These are phyloP conservation scores for Taeniopygia guttata DNA, from an alignment of 2,797 vertebrate genomes.

Conservation along the genomic window DNA sequence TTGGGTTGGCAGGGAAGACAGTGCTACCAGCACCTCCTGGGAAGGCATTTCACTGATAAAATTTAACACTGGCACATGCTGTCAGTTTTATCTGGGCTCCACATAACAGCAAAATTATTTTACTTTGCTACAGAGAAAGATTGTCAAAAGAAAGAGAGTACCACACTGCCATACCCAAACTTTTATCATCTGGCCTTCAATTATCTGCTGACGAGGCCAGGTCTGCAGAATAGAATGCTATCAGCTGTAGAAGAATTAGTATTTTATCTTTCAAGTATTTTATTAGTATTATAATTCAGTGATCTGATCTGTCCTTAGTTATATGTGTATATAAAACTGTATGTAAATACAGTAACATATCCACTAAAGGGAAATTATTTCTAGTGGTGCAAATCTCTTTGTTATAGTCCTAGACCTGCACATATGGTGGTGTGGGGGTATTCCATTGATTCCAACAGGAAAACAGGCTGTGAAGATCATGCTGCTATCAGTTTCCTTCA, in stretches of 20 bases:
- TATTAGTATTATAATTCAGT: neutral
- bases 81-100: neutral
- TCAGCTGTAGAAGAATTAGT: neutral
- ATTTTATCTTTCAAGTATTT: neutral
- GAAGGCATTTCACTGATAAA: neutral
- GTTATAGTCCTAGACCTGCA: neutral
- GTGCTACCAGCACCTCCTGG: neutral
- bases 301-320: neutral
- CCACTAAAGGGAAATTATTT: neutral
- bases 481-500: neutral
- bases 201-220: neutral
- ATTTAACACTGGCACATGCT: neutral
- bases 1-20: neutral
- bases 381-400: neutral
- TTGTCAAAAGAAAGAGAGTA: neutral
- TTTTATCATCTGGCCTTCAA: neutral
- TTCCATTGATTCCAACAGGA: neutral
- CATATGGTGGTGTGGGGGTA: neutral
- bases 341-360: neutral
- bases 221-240: neutral
- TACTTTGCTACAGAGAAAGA: neutral
- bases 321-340: neutral
- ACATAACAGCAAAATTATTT: neutral
- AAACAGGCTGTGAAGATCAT: neutral
- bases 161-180: neutral